Evolutionary conservation across 2,113 vertebrate genomes (phyloP), one percentile per base, ranked within the genome.

Genomic region (Sylvietta virens): DNA sequence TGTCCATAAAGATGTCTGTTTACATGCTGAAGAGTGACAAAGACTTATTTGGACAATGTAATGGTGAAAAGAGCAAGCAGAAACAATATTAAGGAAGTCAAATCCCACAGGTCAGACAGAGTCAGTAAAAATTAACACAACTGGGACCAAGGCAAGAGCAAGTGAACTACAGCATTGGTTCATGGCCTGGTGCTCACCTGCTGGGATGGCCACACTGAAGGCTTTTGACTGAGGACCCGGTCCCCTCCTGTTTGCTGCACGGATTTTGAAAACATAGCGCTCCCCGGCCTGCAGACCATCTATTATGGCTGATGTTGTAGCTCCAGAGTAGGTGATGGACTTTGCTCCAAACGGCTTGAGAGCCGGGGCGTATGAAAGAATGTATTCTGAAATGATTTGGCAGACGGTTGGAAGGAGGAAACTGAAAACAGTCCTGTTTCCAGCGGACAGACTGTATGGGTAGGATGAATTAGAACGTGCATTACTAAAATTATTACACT

Each of bases 281-380:
- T 99, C 99, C 42, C 99, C 99, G 5, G 99, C 99, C 92, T 98
- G 98, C 74, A 99, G 98, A 73, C 98, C 99, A 13, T 99, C 99
- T 94, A 99, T 97, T 51, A 98, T 98, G 95, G 99, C 98, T 81
- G 99, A 98, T 27, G 98, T 98, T 56, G 97, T 98, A 93, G 98
- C 98, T 95, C 98, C 98, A 60, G 98, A 97, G 85, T 99, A 99
- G 42, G 98, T 99, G 92, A 99, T 94, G 91, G 98, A 99, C 98
- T 99, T 99, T 93, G 99, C 98, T 97, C 99, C 99, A 94, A 99
- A 99, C 11, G 99, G 99, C 96, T 99, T 99, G 98, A 99, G 98
- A 93, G 99, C 99, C 95, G 99, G 99, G 97, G 99, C 98, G 80
- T 99, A 99, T 89, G 99, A 99, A 93, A 99, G 97, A 96, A 99